These are phyloP conservation scores for Nettapus auritus DNA, from an alignment of 2,113 vertebrate species.

Conservation along the genomic window DNA sequence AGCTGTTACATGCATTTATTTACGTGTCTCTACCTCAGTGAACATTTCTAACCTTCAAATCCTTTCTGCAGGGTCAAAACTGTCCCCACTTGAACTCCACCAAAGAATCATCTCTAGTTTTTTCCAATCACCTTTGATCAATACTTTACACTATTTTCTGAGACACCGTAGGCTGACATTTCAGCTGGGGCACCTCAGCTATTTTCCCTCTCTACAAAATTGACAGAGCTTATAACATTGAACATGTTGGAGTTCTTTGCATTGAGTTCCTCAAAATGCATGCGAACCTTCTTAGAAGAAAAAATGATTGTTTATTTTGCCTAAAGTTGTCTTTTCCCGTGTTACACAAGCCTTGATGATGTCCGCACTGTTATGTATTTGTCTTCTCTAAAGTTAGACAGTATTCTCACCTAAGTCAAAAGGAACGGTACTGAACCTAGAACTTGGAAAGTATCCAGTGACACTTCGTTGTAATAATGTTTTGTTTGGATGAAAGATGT, in stretches of 20 bases:
- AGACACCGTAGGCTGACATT: not conserved
- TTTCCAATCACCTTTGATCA: not conserved
- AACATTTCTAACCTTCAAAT: not conserved
- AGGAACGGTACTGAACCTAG: not conserved
- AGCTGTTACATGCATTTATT: not conserved
- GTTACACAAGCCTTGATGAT: not conserved
- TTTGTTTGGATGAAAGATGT: conserved; percentile 4
- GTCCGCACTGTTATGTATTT: not conserved
- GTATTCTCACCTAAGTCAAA: not conserved
- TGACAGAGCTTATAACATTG: not conserved
- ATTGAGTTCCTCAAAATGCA: not conserved
- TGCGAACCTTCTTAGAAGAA: not conserved
- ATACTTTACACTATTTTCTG: not conserved
- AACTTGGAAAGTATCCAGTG: not conserved
- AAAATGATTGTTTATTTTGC: not conserved
- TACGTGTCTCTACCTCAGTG: not conserved
- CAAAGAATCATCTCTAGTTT: not conserved
- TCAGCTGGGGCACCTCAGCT: not conserved
- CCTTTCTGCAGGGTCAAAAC: not conserved
- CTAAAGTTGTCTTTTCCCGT: not conserved
- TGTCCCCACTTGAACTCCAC: not conserved
- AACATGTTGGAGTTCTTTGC: not conserved
- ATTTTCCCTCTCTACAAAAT: not conserved
- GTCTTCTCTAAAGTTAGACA: not conserved
- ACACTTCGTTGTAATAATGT: not conserved